These are phyloP conservation scores for Rhynchonema sp. DNA, from an alignment of 2,888 invertebrate genomes.

Conservation along the genomic window DNA sequence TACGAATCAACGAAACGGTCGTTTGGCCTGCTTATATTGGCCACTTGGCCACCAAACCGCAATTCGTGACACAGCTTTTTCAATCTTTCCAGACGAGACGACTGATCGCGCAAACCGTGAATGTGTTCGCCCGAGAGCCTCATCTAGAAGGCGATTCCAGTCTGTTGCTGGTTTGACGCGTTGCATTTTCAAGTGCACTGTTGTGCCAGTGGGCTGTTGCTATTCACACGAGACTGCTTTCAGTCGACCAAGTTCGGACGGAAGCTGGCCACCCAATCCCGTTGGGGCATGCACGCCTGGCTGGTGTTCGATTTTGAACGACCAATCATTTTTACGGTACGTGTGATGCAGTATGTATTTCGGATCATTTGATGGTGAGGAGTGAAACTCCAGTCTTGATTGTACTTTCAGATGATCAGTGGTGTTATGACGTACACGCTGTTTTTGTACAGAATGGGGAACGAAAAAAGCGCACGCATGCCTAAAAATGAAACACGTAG, in stretches of 20 bases:
- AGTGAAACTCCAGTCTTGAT: not conserved
- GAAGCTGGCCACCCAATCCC: not conserved
- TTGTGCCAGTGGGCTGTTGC: not conserved
- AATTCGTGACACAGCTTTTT: too few relatives aligned
- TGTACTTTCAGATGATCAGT: not conserved
- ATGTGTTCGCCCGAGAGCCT: too few relatives aligned
- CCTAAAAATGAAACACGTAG: too few relatives aligned
- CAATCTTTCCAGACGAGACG: too few relatives aligned
- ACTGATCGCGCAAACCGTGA: too few relatives aligned
- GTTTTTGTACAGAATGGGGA: not conserved
- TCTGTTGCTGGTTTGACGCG: too few relatives aligned
- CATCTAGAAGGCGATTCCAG: too few relatives aligned
- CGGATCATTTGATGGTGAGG: too few relatives aligned
- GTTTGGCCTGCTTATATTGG: too few relatives aligned
- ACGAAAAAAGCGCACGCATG: not conserved
- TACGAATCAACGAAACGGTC: not conserved
- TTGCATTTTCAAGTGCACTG: not conserved
- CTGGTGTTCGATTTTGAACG: not conserved
- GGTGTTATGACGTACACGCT: not conserved
- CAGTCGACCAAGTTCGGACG: not conserved
- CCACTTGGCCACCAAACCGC: too few relatives aligned
- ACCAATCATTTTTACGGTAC: not conserved
- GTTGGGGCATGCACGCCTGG: not conserved
- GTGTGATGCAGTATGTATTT: too few relatives aligned
- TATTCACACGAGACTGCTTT: not conserved